Evolutionary conservation across 1,140 invertebrate species (phyloP), one percentile per base, ranked within the genome.

Genomic region (Conus betulinus): DNA sequence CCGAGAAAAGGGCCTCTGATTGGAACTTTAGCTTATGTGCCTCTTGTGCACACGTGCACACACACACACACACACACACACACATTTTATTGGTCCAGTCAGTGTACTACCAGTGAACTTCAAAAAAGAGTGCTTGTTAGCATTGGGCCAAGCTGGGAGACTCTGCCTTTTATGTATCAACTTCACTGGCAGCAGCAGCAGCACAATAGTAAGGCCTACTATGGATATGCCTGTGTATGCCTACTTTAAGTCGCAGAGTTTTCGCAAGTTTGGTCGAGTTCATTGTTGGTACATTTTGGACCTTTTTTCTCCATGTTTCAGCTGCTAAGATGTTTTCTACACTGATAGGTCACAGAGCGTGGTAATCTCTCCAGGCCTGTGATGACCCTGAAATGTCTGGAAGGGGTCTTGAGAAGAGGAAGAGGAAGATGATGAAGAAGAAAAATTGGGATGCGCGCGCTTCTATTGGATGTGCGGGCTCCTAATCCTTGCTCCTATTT

Each of bases 141-240:
- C 57, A 11, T 60, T 8, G 57, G 57, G 8, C 57, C 57, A 60
- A 23, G 20, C 10, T 71, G 67, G 11, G 67, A 71, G 11, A n/a
- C 67, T 71, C 67, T 71, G 67, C 67, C 11, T 7, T 3, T 39
- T 1, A 39, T 39, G 39, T 39, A 39, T 3, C 39, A 39, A 0
- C 39, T 71, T 20, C 67, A 23, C 4, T 7, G 20, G 67, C 20
- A 71, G 67, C 67, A 71, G 8, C 67, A 71, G 23, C 67, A 71
- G 10, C 67, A 20, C 6, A 7, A 23, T 1, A 71, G 67, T 20
- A 7, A n/a, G 67, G 67, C 67, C 67, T 71, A 71, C 67, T 71
- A 71, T 71, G 67, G 67, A 71, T 71, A 71, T 71, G 67, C 67
- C 67, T 71, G 67, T 71, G 67, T 71, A 71, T 71, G 67, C 67